Percentiles rank a stretch among this genome's conserved stretches.
Conservation (phyloP, 2,113 vertebrate species). For the Mobula birostris region DNA sequence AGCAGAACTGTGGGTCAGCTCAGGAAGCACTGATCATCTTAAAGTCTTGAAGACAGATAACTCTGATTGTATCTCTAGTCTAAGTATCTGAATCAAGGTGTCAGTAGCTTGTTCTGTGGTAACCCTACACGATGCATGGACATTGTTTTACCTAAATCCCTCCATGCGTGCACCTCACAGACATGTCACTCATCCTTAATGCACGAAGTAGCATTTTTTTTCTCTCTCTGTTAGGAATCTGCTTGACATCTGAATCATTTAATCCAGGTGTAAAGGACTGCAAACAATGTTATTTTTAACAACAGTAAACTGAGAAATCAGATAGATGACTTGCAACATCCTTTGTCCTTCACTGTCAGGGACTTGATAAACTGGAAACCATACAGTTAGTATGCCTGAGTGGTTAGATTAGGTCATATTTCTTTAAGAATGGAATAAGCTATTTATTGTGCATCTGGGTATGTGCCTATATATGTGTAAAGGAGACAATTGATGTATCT, state of each 20-base stretch:
- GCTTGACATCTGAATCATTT: neutral
- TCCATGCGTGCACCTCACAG: neutral
- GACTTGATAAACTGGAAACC: neutral
- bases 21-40: neutral
- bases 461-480: no score
- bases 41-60: neutral
- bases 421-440: no score
- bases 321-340: neutral
- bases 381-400: neutral
- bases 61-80: neutral
- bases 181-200: neutral
- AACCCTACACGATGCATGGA: neutral
- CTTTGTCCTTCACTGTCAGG: neutral
- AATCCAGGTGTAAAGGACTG: neutral
- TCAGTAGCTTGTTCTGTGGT: neutral
- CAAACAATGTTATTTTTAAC: neutral
- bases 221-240: neutral
- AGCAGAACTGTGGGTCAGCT: neutral
- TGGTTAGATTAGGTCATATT: no score
- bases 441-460: no score
- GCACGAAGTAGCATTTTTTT: neutral
- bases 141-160: neutral
- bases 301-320: neutral
- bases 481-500: no score
- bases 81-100: neutral